Percentiles rank a stretch among this genome's conserved stretches.
phyloP scores from a whole-genome alignment of 2,797 vertebrate species.

The Anniella stebbinsi region DNA sequence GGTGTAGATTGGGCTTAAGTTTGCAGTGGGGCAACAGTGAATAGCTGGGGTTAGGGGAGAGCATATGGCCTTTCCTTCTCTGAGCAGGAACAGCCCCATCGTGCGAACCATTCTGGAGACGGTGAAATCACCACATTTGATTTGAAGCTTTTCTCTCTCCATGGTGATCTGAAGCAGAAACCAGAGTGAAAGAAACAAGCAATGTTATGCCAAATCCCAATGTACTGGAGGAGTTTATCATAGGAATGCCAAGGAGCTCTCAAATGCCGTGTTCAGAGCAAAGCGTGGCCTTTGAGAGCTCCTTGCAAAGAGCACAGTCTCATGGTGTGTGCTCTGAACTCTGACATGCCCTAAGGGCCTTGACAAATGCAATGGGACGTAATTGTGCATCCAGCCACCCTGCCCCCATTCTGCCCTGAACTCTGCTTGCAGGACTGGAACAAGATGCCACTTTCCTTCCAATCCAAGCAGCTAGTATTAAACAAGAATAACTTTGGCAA shows the following conservation, averaged over 20 bases:
- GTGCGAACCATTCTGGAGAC: not conserved
- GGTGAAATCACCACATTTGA: not conserved
- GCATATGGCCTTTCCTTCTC: not conserved
- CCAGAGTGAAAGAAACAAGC: not conserved
- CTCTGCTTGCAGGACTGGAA: not conserved
- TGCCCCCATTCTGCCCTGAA: not conserved
- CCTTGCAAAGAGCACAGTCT: rapidly evolving
- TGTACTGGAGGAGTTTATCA: not conserved
- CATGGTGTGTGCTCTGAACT: rapidly evolving
- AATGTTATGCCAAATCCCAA: constrained; percentile 25
- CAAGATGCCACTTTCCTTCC: not conserved
- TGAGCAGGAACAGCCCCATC: too few species aligned
- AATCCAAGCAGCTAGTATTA: not conserved
- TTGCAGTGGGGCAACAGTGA: too few species aligned
- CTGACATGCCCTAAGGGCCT: rapidly evolving
- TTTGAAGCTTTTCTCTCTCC: not conserved
- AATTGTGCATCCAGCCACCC: not conserved
- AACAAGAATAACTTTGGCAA: not conserved
- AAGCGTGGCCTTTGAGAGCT: too few species aligned
- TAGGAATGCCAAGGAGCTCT: rapidly evolving
- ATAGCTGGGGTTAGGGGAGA: too few species aligned
- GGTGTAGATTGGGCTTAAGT: too few species aligned
- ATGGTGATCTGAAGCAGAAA: not conserved
- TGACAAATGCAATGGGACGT: not conserved
- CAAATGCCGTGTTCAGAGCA: not conserved